phyloP scores from a whole-genome alignment of 1,140 invertebrate genomes.

The Oryctes rhinoceros region DNA sequence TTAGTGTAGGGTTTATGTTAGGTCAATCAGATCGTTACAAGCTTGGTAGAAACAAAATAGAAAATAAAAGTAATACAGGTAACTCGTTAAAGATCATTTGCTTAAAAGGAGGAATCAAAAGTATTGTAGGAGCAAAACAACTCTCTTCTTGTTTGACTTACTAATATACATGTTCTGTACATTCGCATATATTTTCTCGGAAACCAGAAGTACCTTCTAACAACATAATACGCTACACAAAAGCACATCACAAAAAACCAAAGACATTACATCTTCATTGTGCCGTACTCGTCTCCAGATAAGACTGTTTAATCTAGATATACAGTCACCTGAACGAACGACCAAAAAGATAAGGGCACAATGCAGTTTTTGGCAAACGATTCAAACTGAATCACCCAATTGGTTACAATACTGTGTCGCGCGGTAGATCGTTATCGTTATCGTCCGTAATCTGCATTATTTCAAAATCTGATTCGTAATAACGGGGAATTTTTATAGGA shows the following conservation, averaged over 20 bases:
- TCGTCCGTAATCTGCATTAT: not conserved
- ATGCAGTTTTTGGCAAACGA: not conserved
- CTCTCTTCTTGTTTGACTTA: slow-evolving; percentile 31
- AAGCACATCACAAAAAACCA: slow-evolving; percentile 51
- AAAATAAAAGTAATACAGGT: too few relatives aligned
- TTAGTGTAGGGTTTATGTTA: too few relatives aligned
- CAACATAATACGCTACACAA: slow-evolving; percentile 53
- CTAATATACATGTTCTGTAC: slow-evolving; percentile 38
- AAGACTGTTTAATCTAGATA: slow-evolving; percentile 33
- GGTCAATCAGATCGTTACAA: too few relatives aligned
- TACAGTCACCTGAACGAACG: slow-evolving; percentile 1
- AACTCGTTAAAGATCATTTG: not conserved
- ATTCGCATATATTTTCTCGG: slow-evolving; percentile 28
- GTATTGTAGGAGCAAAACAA: not conserved
- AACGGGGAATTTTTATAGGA: not conserved
- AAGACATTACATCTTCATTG: slow-evolving; percentile 26
- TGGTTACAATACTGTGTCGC: not conserved
- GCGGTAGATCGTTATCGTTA: not conserved
- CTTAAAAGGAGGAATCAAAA: not conserved
- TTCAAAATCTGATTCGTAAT: not conserved
- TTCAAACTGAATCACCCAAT: slow-evolving; percentile 21
- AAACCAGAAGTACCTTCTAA: slow-evolving; percentile 52
- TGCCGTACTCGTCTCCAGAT: not conserved
- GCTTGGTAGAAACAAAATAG: not conserved
- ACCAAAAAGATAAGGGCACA: not conserved